A percentile compares a stretch with the other conserved stretches of the same genome.
Evolutionary conservation across 35 echinoderm and acorn worm genomes (phyloP).

Genomic region (Lytechinus pictus): DNA sequence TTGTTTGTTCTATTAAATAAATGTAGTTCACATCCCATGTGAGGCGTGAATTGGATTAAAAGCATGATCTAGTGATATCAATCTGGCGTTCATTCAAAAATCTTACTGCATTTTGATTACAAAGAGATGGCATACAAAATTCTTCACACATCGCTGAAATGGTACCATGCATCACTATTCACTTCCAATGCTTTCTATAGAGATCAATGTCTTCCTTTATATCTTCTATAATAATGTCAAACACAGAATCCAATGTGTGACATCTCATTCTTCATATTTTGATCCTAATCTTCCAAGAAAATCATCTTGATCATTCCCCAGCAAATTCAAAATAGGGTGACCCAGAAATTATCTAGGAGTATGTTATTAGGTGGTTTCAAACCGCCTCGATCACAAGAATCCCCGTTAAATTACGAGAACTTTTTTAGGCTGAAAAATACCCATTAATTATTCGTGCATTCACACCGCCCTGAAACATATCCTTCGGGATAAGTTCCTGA

Average conservation of each 20-base stretch:
- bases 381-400: too few relatives aligned
- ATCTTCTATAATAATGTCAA: too few relatives aligned
- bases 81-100: neutral
- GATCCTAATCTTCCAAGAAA: neutral
- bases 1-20: conserved; percentile 41
- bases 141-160: neutral
- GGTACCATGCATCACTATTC: neutral
- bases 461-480: too few relatives aligned
- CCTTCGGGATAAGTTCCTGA: too few relatives aligned
- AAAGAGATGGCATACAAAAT: neutral
- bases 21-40: neutral
- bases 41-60: neutral
- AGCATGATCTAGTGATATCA: neutral
- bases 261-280: neutral
- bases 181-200: neutral
- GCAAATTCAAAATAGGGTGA: neutral
- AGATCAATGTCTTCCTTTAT: neutral
- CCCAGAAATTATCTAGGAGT: neutral
- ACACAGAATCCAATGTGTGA: too few relatives aligned
- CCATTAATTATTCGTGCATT: too few relatives aligned
- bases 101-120: neutral
- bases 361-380: too few relatives aligned
- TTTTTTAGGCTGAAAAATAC: too few relatives aligned
- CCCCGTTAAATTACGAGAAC: too few relatives aligned
- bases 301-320: neutral